phyloP scores from a whole-genome alignment of 2,888 invertebrate species.

The Catocala sponsa region DNA sequence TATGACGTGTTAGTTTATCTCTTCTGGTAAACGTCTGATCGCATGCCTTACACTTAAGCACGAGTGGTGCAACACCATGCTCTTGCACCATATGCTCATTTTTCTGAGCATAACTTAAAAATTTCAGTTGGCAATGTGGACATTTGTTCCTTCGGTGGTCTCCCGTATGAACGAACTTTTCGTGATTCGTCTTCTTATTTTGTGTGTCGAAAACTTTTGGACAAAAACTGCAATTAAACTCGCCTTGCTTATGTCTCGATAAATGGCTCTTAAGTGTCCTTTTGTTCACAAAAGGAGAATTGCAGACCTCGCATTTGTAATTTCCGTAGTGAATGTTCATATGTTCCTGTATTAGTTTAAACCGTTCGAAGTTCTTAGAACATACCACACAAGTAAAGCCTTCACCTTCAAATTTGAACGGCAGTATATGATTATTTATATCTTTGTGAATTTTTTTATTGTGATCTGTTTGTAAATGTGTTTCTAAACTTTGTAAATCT shows the following conservation, averaged over 20 bases:
- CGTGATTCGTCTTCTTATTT: constrained; percentile 32
- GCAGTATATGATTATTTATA: constrained; percentile 44
- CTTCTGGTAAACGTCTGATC: constrained; percentile 39
- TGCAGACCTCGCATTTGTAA: constrained; percentile 40
- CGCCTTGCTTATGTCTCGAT: constrained; percentile 36
- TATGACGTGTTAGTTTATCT: constrained; percentile 28
- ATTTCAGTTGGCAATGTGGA: constrained; percentile 37
- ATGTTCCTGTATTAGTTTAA: constrained; percentile 44
- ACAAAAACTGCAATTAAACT: constrained; percentile 36
- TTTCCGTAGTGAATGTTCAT: constrained; percentile 46
- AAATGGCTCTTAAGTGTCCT: constrained; percentile 26
- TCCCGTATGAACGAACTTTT: constrained; percentile 37
- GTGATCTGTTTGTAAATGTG: constrained; percentile 32
- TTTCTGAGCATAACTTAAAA: constrained; percentile 27
- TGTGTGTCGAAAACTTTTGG: constrained; percentile 40
- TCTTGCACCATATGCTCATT: constrained; percentile 35
- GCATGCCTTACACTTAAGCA: constrained; percentile 41
- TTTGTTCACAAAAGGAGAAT: constrained; percentile 73
- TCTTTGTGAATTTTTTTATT: constrained; percentile 31
- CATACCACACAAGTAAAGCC: constrained; percentile 32
- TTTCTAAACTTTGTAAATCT: constrained; percentile 24
- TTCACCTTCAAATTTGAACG: constrained; percentile 42
- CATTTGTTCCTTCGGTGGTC: constrained; percentile 36
- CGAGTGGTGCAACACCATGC: constrained; percentile 29
- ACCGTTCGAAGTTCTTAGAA: constrained; percentile 23